These are phyloP conservation scores for Rhincodon typus DNA, from an alignment of 2,797 vertebrate genomes.

Conservation along the genomic window DNA sequence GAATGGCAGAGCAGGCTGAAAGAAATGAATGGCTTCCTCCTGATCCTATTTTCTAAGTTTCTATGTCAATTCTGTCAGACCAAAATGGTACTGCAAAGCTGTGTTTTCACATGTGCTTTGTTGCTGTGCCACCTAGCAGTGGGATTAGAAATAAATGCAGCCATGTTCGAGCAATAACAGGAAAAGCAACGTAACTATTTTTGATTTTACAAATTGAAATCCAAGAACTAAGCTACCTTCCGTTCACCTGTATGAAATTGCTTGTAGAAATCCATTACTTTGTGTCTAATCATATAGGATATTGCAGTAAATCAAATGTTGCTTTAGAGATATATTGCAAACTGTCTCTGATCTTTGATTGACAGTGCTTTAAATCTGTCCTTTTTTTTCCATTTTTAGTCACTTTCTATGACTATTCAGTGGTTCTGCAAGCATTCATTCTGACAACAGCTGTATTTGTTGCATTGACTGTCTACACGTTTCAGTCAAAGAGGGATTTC, in stretches of 20 bases:
- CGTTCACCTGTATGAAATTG: neutral
- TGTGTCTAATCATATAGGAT: neutral
- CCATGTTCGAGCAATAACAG: no score
- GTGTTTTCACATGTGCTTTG: no score
- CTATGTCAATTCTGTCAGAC: no score
- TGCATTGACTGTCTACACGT: slow-evolving; percentile 78
- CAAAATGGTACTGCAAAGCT: no score
- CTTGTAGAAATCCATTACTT: neutral
- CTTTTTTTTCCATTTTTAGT: slow-evolving; percentile 58
- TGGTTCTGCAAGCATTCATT: slow-evolving; percentile 79
- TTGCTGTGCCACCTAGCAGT: no score
- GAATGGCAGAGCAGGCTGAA: no score
- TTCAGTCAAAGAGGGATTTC: slow-evolving; percentile 91
- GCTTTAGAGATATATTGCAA: neutral
- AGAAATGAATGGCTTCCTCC: no score
- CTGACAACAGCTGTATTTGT: slow-evolving; percentile 82
- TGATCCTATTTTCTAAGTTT: no score
- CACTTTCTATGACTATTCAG: slow-evolving; percentile 76
- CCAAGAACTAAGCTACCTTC: neutral
- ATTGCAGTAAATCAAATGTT: neutral
- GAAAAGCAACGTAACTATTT: neutral
- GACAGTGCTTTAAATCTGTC: slow-evolving; percentile 34
- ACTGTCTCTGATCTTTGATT: neutral
- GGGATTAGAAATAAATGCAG: no score
- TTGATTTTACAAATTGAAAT: neutral